Conservation (phyloP, 2,797 vertebrate genomes). For the Spondyliosoma cantharus region DNA sequence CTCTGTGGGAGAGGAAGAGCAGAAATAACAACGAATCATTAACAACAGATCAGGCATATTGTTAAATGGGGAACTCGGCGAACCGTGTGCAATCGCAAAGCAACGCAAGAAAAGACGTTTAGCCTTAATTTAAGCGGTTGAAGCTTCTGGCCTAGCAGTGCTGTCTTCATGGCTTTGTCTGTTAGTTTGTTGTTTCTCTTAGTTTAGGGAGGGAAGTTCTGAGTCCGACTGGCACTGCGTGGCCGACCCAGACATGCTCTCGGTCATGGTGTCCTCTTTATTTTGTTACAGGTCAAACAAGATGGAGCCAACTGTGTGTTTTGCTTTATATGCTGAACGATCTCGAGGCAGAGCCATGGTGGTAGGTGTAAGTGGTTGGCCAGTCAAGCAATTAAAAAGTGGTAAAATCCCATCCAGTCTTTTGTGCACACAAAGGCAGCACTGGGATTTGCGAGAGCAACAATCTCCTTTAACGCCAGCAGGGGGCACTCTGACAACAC, state of each 20-base stretch:
- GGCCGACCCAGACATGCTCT: no score
- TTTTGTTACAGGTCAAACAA: no score
- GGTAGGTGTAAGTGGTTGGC: neutral
- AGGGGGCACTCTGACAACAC: constrained; percentile 72
- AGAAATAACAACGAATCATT: constrained; percentile 24
- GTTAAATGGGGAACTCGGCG: neutral
- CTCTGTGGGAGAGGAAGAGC: constrained; percentile 82
- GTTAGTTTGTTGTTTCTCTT: no score
- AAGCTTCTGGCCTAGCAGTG: neutral
- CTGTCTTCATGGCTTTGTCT: no score
- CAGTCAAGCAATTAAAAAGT: neutral
- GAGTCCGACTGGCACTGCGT: no score
- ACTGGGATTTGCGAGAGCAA: neutral
- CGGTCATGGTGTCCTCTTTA: no score
- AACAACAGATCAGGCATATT: neutral
- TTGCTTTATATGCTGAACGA: neutral
- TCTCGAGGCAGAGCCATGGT: neutral
- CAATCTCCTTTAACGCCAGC: constrained; percentile 57
- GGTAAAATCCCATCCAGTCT: neutral
- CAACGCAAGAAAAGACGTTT: neutral
- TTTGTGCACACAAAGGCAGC: neutral
- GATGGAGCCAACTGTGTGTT: no score
- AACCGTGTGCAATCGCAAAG: neutral
- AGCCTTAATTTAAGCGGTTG: neutral
- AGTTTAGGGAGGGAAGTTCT: no score